A percentile compares a stretch with the other conserved stretches of the same genome.
Conservation (phyloP, 2,888 invertebrate species). For the Bimastos eiseni region DNA sequence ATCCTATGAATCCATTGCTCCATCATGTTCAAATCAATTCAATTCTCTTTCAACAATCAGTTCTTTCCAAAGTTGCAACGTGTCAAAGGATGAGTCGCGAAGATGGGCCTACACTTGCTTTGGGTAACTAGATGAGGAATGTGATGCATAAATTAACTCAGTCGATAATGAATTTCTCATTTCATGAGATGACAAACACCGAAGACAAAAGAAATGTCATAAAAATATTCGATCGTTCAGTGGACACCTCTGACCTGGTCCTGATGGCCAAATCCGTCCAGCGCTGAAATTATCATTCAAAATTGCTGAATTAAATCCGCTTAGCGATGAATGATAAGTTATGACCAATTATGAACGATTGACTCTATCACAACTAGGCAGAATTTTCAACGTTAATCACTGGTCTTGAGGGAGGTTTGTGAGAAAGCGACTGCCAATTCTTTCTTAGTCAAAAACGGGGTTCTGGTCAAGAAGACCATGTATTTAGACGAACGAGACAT, state of each 20-base stretch:
- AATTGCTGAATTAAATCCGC: neutral
- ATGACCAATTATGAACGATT: neutral
- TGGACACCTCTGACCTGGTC: neutral
- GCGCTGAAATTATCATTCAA: neutral
- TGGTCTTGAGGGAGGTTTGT: too few relatives aligned
- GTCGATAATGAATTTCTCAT: too few relatives aligned
- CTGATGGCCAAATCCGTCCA: too few relatives aligned
- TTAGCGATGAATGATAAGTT: neutral
- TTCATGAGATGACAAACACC: neutral
- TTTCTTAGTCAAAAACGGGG: too few relatives aligned
- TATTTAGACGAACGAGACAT: too few relatives aligned
- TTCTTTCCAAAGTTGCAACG: neutral
- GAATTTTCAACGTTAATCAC: neutral
- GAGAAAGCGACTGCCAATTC: too few relatives aligned
- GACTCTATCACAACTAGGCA: neutral
- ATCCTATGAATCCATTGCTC: too few relatives aligned
- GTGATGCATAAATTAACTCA: neutral
- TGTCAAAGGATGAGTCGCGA: neutral
- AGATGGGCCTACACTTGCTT: neutral
- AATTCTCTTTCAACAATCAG: neutral
- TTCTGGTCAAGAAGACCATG: too few relatives aligned
- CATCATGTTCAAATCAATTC: neutral
- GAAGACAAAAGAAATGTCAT: neutral
- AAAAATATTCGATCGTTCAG: neutral
- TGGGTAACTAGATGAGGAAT: neutral